These are phyloP conservation scores for Tiliacea citrago DNA, from an alignment of 2,888 invertebrate species.

Conservation along the genomic window DNA sequence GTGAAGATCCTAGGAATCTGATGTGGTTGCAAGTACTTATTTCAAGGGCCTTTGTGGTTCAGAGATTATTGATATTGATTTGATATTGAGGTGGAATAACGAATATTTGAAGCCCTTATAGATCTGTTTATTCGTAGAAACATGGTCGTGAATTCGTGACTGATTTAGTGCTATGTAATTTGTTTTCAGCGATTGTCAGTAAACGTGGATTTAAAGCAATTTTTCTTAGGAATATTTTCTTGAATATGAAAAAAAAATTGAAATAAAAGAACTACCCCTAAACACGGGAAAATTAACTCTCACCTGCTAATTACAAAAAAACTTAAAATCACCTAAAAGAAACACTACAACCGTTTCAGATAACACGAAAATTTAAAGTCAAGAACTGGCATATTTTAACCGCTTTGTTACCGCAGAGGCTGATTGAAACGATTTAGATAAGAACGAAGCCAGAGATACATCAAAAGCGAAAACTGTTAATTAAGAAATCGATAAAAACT, in stretches of 20 bases:
- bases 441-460: not conserved
- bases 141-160: not conserved
- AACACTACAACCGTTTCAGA: not conserved
- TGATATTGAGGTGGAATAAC: not conserved
- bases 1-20: not conserved
- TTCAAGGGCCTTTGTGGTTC: constrained; percentile 9
- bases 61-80: too few relatives aligned
- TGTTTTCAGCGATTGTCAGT: not conserved
- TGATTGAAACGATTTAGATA: not conserved
- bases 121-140: not conserved
- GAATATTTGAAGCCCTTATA: not conserved
- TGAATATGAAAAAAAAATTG: not conserved
- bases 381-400: constrained; percentile 56
- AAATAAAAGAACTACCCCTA: too few relatives aligned
- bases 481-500: not conserved
- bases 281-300: not conserved
- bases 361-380: constrained; percentile 16
- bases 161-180: not conserved
- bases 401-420: not conserved
- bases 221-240: not conserved
- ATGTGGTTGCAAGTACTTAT: not conserved
- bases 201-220: not conserved
- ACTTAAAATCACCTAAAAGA: not conserved
- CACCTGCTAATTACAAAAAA: not conserved
- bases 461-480: not conserved